Evolutionary conservation across 1,140 invertebrate species (phyloP).

Genomic region (Drosophila cardini): DNA sequence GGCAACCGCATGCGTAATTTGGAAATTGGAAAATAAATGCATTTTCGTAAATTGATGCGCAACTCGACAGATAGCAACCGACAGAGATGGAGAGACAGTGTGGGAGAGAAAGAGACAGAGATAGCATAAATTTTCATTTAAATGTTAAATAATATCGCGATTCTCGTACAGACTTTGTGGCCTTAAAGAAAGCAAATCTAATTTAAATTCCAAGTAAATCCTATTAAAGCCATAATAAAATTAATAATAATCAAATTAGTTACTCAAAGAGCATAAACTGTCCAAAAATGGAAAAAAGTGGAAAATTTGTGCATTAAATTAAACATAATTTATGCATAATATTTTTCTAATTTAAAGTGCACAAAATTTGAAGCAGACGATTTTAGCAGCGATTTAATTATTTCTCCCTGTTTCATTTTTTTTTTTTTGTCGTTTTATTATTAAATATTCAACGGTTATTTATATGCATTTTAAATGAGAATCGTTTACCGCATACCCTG

Average conservation of each 20-base stretch:
- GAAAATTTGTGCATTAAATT: constrained; percentile 29
- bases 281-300: constrained; percentile 11
- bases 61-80: not conserved
- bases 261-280: not conserved
- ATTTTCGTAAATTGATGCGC: constrained; percentile 31
- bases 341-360: constrained; percentile 42
- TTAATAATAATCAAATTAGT: constrained; percentile 58
- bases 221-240: constrained; percentile 46
- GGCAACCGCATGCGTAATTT: constrained; percentile 64
- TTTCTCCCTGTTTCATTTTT: constrained; percentile 6
- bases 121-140: constrained; percentile 4
- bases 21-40: constrained; percentile 72
- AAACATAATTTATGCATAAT: constrained; percentile 64
- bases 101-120: not conserved
- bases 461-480: constrained; percentile 37
- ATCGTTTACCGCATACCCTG: constrained; percentile 39
- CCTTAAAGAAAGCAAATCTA: constrained; percentile 6
- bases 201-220: constrained; percentile 42
- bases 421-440: constrained; percentile 33
- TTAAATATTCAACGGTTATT: constrained; percentile 67
- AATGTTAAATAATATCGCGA: not conserved
- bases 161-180: not conserved
- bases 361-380: constrained; percentile 22
- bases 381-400: constrained; percentile 41
- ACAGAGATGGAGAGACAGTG: not conserved